phyloP scores from a whole-genome alignment of 53 echinoderm and acorn worm species.

The Temnopleurus reevesii region DNA sequence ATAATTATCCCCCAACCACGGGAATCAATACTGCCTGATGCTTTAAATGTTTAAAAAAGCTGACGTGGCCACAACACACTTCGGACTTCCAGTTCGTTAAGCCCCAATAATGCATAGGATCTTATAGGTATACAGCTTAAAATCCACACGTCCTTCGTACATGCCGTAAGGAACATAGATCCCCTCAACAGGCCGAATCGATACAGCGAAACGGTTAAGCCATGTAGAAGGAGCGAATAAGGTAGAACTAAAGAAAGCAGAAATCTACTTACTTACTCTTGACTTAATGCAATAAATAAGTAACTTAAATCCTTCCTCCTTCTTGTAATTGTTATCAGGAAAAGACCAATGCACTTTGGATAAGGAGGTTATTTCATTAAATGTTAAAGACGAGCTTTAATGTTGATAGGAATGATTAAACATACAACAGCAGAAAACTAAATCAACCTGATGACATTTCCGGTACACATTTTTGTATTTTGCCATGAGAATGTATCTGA shows the following conservation, averaged over 20 bases:
- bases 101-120: neutral
- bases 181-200: neutral
- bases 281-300: slow-evolving; percentile 20
- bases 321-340: neutral
- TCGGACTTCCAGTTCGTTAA: neutral
- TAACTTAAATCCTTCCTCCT: slow-evolving; percentile 13
- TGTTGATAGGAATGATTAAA: no score
- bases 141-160: neutral
- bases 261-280: slow-evolving; percentile 47
- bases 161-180: neutral
- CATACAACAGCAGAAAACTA: no score
- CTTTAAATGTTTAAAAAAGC: slow-evolving; percentile 18
- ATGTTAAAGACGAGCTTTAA: neutral
- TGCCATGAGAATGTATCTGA: no score
- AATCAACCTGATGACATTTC: no score
- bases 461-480: no score
- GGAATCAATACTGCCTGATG: slow-evolving; percentile 3
- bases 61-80: neutral
- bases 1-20: neutral
- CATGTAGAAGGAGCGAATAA: slow-evolving; percentile 25
- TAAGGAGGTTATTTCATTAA: neutral
- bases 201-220: neutral
- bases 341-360: slow-evolving; percentile 29
- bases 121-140: neutral
- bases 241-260: neutral